phyloP scores from a whole-genome alignment of 2,888 invertebrate species.

The Nomada hirtipes region DNA sequence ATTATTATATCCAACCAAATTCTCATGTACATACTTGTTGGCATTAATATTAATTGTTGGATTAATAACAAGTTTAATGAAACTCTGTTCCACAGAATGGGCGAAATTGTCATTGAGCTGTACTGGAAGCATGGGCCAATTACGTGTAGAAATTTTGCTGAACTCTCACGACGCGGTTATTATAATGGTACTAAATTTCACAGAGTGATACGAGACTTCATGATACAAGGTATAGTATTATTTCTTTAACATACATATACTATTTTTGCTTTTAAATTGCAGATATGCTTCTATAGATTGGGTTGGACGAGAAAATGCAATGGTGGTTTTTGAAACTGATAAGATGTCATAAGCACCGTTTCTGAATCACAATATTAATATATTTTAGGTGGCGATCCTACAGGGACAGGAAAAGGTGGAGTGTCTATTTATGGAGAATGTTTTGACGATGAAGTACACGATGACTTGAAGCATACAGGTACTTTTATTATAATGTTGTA shows the following conservation, averaged over 20 bases:
- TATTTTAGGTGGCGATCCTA: slow-evolving; percentile 94
- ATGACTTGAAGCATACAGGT: slow-evolving; percentile 98
- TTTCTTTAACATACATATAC: neutral
- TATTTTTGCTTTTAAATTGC: neutral
- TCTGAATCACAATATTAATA: neutral
- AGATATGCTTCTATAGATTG: neutral
- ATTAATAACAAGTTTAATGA: neutral
- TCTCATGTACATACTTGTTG: too few species aligned
- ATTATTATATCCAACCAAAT: too few species aligned
- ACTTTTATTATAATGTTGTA: slow-evolving; percentile 35
- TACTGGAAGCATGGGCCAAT: slow-evolving; percentile 99
- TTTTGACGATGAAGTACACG: slow-evolving; percentile 98
- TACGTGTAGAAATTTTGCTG: slow-evolving; percentile 99
- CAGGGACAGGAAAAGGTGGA: slow-evolving; percentile 98
- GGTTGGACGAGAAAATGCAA: neutral
- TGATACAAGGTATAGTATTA: slow-evolving; percentile 91
- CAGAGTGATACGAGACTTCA: slow-evolving; percentile 96
- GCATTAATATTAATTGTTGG: too few species aligned
- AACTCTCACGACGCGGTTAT: slow-evolving; percentile 95
- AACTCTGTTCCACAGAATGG: slow-evolving; percentile 90
- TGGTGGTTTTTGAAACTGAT: neutral
- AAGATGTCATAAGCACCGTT: neutral
- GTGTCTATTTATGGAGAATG: slow-evolving; percentile 97
- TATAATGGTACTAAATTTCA: slow-evolving; percentile 99
- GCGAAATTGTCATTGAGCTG: slow-evolving; percentile 94